Evolutionary conservation across 2,888 invertebrate species (phyloP).

Genomic region (Agrenia bidenticulata): DNA sequence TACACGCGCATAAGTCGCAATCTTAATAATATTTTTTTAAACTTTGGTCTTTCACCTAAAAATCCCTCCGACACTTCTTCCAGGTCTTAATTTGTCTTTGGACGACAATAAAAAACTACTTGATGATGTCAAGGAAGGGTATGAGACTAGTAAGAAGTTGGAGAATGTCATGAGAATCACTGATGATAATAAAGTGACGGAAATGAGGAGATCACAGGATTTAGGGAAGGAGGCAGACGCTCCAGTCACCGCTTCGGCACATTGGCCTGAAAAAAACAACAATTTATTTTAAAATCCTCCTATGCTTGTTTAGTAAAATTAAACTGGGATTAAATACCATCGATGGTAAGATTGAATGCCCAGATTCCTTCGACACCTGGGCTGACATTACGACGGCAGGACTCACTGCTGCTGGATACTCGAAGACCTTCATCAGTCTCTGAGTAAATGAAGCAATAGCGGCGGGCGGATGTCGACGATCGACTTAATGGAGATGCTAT

Average conservation of each 20-base stretch:
- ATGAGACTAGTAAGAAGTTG: conserved; percentile 29
- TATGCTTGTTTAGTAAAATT: too few species aligned
- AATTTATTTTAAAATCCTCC: too few species aligned
- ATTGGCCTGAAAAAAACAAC: conserved; percentile 48
- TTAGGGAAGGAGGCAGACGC: conserved; percentile 54
- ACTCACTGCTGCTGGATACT: conserved; percentile 55
- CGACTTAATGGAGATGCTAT: conserved; percentile 65
- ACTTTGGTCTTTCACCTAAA: conserved; percentile 7
- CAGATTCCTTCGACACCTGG: conserved; percentile 62
- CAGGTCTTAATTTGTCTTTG: neutral
- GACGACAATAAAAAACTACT: neutral
- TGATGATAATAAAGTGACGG: conserved; percentile 33
- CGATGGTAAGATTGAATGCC: conserved; percentile 69
- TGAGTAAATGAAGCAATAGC: conserved; percentile 67
- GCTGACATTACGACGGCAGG: conserved; percentile 62
- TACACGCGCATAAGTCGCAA: too few species aligned
- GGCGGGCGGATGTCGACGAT: conserved; percentile 60
- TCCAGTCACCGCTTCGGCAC: conserved; percentile 52
- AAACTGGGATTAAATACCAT: conserved; percentile 61
- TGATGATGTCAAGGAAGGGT: neutral
- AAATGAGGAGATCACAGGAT: conserved; percentile 47
- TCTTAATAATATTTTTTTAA: neutral
- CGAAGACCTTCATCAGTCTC: conserved; percentile 55
- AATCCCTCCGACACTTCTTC: neutral
- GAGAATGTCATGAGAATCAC: conserved; percentile 28